A percentile compares a stretch with the other conserved stretches of the same genome.
phyloP scores from a whole-genome alignment of 2,888 invertebrate species.

The Pterostichus niger region DNA sequence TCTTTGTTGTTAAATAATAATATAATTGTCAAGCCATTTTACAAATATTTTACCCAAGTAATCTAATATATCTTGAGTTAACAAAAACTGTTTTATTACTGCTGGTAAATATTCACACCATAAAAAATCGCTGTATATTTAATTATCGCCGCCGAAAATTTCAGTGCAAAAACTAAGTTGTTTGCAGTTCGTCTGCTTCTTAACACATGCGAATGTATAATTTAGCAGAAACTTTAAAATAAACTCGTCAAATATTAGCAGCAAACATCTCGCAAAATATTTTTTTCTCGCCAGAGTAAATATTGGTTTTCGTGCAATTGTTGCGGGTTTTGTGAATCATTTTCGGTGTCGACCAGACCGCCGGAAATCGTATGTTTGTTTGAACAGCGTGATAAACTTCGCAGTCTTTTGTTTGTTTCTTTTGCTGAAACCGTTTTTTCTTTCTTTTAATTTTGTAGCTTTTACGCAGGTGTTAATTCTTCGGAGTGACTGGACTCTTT shows the following conservation, averaged over 20 bases:
- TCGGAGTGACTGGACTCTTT: background rate
- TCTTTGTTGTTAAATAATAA: too few relatives aligned
- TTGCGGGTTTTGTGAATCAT: slow-evolving; percentile 46
- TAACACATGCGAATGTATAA: slow-evolving; percentile 56
- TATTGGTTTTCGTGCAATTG: slow-evolving; percentile 54
- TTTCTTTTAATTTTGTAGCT: slow-evolving; percentile 31
- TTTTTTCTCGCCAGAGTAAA: slow-evolving; percentile 39
- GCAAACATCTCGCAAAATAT: slow-evolving; percentile 45
- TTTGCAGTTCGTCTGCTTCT: slow-evolving; percentile 56
- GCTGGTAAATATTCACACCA: slow-evolving; percentile 33
- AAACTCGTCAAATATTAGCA: slow-evolving; percentile 54
- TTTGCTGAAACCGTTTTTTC: background rate
- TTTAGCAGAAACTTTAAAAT: slow-evolving; percentile 57
- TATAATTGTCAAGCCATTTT: too few relatives aligned
- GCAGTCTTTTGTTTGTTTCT: slow-evolving; percentile 38
- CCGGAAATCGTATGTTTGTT: slow-evolving; percentile 51
- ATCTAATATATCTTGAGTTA: background rate
- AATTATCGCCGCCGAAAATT: slow-evolving; percentile 45
- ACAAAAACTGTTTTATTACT: slow-evolving; percentile 25
- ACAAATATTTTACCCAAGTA: too few relatives aligned
- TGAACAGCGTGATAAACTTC: slow-evolving; percentile 32
- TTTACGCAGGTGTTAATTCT: slow-evolving; percentile 35
- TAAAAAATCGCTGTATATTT: slow-evolving; percentile 43
- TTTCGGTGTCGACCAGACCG: slow-evolving; percentile 36
- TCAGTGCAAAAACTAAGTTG: slow-evolving; percentile 38